Conservation (phyloP, 2,113 vertebrate genomes). For the Vulpes lagopus region DNA sequence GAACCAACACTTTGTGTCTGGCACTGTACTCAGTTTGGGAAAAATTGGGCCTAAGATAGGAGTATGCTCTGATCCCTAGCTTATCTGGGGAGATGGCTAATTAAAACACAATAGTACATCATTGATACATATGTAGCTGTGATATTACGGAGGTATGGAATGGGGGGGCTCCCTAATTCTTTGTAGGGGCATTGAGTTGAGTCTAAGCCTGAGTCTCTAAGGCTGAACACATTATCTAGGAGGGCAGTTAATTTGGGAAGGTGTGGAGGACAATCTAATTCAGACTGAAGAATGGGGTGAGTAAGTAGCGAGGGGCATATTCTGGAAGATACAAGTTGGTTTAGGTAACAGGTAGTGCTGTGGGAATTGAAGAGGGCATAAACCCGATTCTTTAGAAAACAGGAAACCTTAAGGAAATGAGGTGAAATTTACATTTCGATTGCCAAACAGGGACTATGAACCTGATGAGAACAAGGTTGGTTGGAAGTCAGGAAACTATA, state of each 20-base stretch:
- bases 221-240: background rate
- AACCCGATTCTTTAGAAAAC: background rate
- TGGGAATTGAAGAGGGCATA: background rate
- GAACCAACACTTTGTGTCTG: background rate
- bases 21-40: background rate
- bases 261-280: background rate
- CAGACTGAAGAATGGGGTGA: background rate
- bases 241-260: background rate
- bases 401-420: background rate
- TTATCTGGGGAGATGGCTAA: background rate
- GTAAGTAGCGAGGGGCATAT: background rate
- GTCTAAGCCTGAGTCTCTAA: background rate
- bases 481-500: background rate
- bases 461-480: background rate
- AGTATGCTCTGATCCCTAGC: background rate
- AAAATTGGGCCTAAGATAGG: background rate
- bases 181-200: background rate
- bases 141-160: background rate
- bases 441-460: background rate
- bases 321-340: background rate
- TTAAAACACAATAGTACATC: background rate
- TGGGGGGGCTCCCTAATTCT: background rate
- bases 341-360: background rate
- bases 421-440: background rate
- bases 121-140: background rate